A percentile compares a stretch with the other conserved stretches of the same genome.
These are phyloP conservation scores for Anolis apletophallus DNA, from an alignment of 2,797 vertebrate genomes.

Conservation along the genomic window DNA sequence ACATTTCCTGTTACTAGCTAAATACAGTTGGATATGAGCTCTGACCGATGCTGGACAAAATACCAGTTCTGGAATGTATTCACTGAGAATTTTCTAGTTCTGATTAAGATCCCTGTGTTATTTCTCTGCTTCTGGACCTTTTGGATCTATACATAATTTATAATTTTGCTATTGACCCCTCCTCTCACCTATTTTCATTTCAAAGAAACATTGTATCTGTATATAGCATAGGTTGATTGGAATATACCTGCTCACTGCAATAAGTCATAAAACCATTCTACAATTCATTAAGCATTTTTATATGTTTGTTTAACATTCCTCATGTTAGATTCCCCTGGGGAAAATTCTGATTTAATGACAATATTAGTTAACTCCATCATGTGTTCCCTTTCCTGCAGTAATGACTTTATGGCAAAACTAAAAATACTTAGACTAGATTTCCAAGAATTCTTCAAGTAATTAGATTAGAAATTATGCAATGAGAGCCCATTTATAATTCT, in stretches of 20 bases:
- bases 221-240: constrained; percentile 7
- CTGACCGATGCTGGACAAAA: no score
- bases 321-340: constrained; percentile 39
- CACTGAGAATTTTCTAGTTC: no score
- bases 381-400: constrained; percentile 51
- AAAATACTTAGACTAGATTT: constrained; percentile 53
- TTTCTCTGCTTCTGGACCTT: neutral
- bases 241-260: neutral
- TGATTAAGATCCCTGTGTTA: no score
- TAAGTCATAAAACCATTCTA: constrained; percentile 11
- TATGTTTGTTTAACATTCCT: constrained; percentile 40
- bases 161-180: no score
- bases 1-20: no score
- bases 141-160: neutral
- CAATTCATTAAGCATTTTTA: constrained; percentile 19
- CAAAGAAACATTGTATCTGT: neutral
- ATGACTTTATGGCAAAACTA: constrained; percentile 56
- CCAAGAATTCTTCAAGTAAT: constrained; percentile 65
- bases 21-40: no score
- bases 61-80: no score
- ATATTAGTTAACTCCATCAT: constrained; percentile 54
- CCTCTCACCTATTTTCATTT: neutral
- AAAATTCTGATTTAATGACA: constrained; percentile 56
- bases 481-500: constrained; percentile 66
- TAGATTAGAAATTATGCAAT: constrained; percentile 61